These are phyloP conservation scores for Colistium nudipinnis DNA, from an alignment of 2,113 vertebrate genomes.

Conservation along the genomic window DNA sequence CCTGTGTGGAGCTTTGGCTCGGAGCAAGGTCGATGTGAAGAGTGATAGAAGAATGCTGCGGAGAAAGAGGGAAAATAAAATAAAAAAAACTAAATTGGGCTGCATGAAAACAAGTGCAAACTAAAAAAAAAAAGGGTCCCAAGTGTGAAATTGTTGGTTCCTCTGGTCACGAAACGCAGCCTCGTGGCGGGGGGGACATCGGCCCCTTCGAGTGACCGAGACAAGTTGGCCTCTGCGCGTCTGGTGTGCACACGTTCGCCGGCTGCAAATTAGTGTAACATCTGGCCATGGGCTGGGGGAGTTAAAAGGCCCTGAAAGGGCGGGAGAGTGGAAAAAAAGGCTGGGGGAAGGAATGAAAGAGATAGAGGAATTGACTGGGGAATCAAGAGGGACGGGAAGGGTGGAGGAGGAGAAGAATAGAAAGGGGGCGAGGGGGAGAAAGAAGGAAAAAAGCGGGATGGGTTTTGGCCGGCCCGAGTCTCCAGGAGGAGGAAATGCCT, in stretches of 20 bases:
- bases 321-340: conserved; percentile 22
- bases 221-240: conserved; percentile 43
- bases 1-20: conserved; percentile 32
- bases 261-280: conserved; percentile 81
- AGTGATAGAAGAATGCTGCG: conserved; percentile 27
- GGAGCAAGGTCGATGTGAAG: conserved; percentile 7
- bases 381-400: conserved; percentile 27
- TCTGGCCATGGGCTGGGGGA: conserved; percentile 77
- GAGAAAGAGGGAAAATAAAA: not conserved
- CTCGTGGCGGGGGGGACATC: conserved; percentile 40
- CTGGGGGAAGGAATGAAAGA: conserved; percentile 54
- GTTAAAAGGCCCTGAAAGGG: conserved; percentile 43
- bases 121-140: conserved; percentile 19
- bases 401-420: conserved; percentile 37
- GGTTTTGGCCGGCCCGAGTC: conserved; percentile 71
- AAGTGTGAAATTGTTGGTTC: conserved; percentile 45
- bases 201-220: conserved; percentile 47
- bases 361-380: conserved; percentile 37
- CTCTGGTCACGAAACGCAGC: conserved; percentile 39
- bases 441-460: conserved; percentile 68
- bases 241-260: conserved; percentile 59
- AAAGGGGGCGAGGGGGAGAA: conserved; percentile 65
- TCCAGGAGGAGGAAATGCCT: conserved; percentile 85
- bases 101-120: not conserved
- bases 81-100: not conserved